Evolutionary conservation across 1,140 invertebrate species (phyloP).

Genomic region (Campoletis sonorensis): DNA sequence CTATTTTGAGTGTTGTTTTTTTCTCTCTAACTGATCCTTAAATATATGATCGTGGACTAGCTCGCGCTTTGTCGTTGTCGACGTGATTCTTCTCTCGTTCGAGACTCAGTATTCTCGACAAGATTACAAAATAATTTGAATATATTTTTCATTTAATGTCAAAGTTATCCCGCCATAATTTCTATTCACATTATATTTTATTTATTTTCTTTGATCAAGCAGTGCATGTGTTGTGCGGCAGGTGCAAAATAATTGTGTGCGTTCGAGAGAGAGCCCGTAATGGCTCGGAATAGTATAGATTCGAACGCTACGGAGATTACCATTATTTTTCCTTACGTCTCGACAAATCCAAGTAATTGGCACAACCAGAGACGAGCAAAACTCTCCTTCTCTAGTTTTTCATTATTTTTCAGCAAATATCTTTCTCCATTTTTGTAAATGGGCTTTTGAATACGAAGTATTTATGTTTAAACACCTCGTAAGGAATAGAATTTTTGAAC

Average conservation of each 20-base stretch:
- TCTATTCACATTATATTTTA: too few relatives aligned
- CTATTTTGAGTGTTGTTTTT: too few relatives aligned
- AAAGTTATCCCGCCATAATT: too few relatives aligned
- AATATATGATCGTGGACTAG: neutral
- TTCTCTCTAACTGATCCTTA: neutral
- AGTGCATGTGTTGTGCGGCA: conserved; percentile 38
- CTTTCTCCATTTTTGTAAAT: too few relatives aligned
- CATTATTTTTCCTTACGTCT: too few relatives aligned
- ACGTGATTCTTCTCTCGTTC: neutral
- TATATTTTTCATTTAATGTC: neutral
- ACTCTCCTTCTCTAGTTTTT: neutral
- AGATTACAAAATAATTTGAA: neutral
- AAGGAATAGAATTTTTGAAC: neutral
- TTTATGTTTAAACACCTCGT: too few relatives aligned
- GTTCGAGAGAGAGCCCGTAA: neutral
- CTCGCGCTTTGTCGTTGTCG: neutral
- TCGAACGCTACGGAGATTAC: too few relatives aligned
- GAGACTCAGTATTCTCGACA: neutral
- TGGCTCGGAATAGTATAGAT: neutral
- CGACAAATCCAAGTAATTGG: neutral
- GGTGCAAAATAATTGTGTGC: conserved; percentile 42
- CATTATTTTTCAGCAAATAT: too few relatives aligned
- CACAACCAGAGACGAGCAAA: neutral
- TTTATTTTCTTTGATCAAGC: conserved; percentile 12
- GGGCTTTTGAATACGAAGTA: too few relatives aligned